Evolutionary conservation across 30 jellyfish, hydroid and myxozoan species (phyloP).

Genomic region (Nemopilema nomurai): DNA sequence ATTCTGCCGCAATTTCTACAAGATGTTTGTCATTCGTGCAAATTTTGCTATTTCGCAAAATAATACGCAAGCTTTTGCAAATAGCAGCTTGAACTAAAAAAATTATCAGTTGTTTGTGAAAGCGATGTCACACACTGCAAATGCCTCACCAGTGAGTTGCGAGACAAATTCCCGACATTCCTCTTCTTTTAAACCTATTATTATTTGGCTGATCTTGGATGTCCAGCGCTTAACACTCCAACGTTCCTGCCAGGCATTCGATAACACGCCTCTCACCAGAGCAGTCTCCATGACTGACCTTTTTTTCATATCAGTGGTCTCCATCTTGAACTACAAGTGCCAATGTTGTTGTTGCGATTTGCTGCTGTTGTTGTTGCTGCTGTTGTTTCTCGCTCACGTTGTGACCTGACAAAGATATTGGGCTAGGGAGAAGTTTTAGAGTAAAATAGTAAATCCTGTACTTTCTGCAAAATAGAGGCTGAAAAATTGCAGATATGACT

Average conservation of each 20-base stretch:
- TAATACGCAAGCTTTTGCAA: neutral
- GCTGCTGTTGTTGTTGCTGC: neutral
- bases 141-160: conserved; percentile 24
- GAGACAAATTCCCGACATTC: neutral
- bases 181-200: neutral
- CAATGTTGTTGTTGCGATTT: neutral
- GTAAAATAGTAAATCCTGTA: neutral
- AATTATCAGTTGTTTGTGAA: neutral
- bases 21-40: neutral
- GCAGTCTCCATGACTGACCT: conserved; percentile 40
- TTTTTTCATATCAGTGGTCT: too few relatives aligned
- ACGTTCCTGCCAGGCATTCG: conserved; percentile 60
- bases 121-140: neutral
- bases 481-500: conserved; percentile 7
- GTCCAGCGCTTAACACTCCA: conserved; percentile 48
- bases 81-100: neutral
- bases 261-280: conserved; percentile 6
- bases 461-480: neutral
- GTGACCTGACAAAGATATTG: too few relatives aligned
- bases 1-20: neutral
- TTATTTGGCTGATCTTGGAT: conserved; percentile 18
- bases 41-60: neutral
- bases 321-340: too few relatives aligned
- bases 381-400: neutral
- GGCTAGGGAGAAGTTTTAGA: too few relatives aligned